Evolutionary conservation across 92 coral and sea anemone species (phyloP), one percentile per base, ranked within the genome.

Genomic region (Chrysogorgia sp.): DNA sequence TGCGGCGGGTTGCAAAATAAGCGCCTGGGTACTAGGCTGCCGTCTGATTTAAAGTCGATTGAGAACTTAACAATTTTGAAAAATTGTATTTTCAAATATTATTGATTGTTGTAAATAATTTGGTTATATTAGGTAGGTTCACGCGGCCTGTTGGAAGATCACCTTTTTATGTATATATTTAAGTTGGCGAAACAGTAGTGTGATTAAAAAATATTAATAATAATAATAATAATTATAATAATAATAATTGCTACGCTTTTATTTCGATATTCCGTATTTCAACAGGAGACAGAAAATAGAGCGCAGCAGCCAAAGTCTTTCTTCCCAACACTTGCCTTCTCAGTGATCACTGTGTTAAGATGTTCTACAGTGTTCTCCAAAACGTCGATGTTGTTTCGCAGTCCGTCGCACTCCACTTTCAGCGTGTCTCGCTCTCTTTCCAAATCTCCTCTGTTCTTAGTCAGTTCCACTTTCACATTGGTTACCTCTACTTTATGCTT

Each of bases 391-490:
- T 89, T 87, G 57, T 94, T 89, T 37, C 77, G 84, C 56, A 86
- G 76, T 47, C 85, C 83, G 49, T 91, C 96, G 15, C 86, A 79
- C 65, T 89, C 97, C 10, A 88, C 97, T 71, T 89, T 91, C 52
- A 94, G 56, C 40, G 79, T 90, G 72, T 94, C 98, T 41, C 98
- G 34, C 28, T 94, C 98, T 61, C 98, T 77, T 49, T 91, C 97
- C 71, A 94, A 34, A 45, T 94, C 94, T 1, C 98, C 98, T 81
- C 84, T 88, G 68, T 87, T 94, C 67, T 90, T 89, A 68, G 88
- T 91, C 30, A 91, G 78, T 91, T 96, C 92, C 90, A 94, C 87
- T 66, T 81, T 87, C 41, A 91, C 79, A 70, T 91, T 91, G 78
- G 92, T 87, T 64, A 91, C 76, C 41, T 94, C 92, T 29, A 94